Base-by-base conservation (phyloP, 2,113 vertebrate species). In the Ochotona princeps region DNA sequence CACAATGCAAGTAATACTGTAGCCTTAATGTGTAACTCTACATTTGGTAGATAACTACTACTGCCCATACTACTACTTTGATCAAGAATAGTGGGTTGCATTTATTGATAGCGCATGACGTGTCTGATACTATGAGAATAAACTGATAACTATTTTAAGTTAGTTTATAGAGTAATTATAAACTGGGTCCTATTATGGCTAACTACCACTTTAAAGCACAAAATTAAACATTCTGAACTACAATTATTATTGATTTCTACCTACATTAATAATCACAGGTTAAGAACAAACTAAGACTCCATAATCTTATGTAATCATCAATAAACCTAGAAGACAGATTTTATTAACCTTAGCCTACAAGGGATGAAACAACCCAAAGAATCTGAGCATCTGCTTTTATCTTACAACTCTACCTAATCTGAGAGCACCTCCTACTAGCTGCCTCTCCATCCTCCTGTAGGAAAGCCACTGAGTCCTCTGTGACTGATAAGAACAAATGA, bases 211-310 rank as follows among this genome's bases (percentile, higher is more conserved):
- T 94, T 44, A 20, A 32, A 44, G 79, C 38, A 84, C 7, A 12
- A 83, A 89, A 32, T 30, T 54, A 25, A 78, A 66, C 74, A 69
- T 79, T 66, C 30, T 75, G 15, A 51, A 76, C n/a, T 74, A 66
- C 47, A 49, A 26, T 30, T 74, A 18, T 49, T 51, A 18, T 63
- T 67, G 44, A 78, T 14, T 89, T 86, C 7, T 10, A 91, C 8
- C 44, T 17, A 14, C 79, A 49, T 18, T 57, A 86, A 54, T 49
- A 83, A 89, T 6, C 25, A 28, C 2, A 66, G 44, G 15, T 70
- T 79, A 90, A 78, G 12, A 79, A 72, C 25, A 82, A 86, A 89
- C 23, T 91, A 91, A 14, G 12, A 9, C n/a, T 66, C 67, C 69
- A 51, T 51, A 61, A 73, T 35, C 26, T 69, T 47, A 73, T 63